Evolutionary conservation across 2,797 vertebrate genomes (phyloP), one percentile per base, ranked within the genome.

Genomic region (Danio aesculapii): DNA sequence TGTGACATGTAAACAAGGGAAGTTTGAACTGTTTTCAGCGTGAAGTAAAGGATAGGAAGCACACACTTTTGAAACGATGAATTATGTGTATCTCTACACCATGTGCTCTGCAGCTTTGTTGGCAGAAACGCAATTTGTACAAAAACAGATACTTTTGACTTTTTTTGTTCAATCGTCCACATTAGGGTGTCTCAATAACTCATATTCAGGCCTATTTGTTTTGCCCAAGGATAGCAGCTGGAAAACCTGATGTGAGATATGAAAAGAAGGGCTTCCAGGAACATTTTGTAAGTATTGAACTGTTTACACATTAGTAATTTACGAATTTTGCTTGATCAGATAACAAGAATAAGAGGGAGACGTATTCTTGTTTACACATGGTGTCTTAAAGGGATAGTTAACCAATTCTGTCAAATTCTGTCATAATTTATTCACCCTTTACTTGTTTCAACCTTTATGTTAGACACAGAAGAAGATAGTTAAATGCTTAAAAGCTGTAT

Each of bases 201-300:
- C 30, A 71, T 71, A 64, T 71, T 50, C 30, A 30, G 30, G 30
- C 30, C 30, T 83, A 57, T 83, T 83, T 17, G 57, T 49, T 79
- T 39, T 70, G 64, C 49, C 57, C 50, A 30, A 21, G 52, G 59
- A 10, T 73, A 79, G 82, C 67, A 87, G 84, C 77, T 86, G 83
- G 83, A 82, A 85, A 85, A 66, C 77, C 83, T 88, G 83, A 88
- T 86, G 82, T 81, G 76, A 79, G 79, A 87, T 73, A 84, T 44
- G 64, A 61, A 80, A 79, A 85, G 75, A 72, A 68, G 6, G 6
- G 11, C 17, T 47, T 14, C 7, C 12, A 50, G 46, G 12, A 50
- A 68, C 66, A 50, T 21, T 11, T 58, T 21, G 10, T 21, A 21
- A 30, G 57, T 59, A 59, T 30, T 1, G 30, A 30, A 30, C 30